A percentile compares a stretch with the other conserved stretches of the same genome.
Conservation (phyloP, 2,888 invertebrate species). For the Drosophila monieri region DNA sequence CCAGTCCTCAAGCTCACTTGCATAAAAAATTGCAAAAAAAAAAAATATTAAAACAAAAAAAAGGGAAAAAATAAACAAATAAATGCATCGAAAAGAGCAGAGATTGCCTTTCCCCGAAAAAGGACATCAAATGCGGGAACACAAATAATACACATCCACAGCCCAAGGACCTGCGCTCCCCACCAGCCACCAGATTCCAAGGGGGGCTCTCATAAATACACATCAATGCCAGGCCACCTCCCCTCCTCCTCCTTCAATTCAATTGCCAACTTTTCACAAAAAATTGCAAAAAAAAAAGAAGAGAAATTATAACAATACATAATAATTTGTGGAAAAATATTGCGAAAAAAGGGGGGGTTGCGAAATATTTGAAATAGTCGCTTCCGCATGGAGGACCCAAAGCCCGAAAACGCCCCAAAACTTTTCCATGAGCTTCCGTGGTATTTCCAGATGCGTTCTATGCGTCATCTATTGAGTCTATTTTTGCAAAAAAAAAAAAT, state of each 20-base stretch:
- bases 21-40: too few relatives aligned
- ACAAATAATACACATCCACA: slow-evolving; percentile 13
- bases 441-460: slow-evolving; percentile 65
- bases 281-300: slow-evolving; percentile 36
- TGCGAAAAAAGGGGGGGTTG: slow-evolving; percentile 45
- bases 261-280: slow-evolving; percentile 32
- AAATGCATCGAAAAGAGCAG: slow-evolving; percentile 38
- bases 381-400: slow-evolving; percentile 54
- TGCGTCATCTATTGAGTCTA: slow-evolving; percentile 76
- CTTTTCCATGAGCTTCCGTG: slow-evolving; percentile 23
- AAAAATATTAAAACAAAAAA: too few relatives aligned
- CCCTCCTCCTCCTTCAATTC: background rate
- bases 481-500: slow-evolving; percentile 51
- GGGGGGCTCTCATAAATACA: slow-evolving; percentile 25
- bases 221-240: slow-evolving; percentile 67
- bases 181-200: background rate
- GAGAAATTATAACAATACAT: slow-evolving; percentile 72
- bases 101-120: slow-evolving; percentile 15
- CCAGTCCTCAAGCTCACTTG: background rate
- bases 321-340: slow-evolving; percentile 77
- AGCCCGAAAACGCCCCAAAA: background rate
- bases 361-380: slow-evolving; percentile 75
- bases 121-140: slow-evolving; percentile 7
- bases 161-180: background rate
- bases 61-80: background rate